These are phyloP conservation scores for Dipus sagitta DNA, from an alignment of 2,797 vertebrate species.

Conservation along the genomic window DNA sequence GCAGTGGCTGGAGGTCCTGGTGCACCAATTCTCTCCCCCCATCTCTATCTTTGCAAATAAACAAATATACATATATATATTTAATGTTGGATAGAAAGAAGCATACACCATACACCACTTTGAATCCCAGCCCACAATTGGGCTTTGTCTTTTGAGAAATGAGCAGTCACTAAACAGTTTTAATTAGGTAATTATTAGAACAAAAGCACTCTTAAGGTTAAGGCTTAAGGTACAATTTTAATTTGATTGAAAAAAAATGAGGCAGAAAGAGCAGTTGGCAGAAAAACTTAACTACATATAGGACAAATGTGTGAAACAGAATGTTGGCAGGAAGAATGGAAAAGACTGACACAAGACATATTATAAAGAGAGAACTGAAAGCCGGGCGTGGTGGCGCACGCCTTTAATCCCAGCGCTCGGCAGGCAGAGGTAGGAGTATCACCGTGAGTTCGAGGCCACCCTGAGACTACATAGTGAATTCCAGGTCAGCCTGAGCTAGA, in stretches of 20 bases:
- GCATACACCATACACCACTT: background rate
- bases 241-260: constrained; percentile 31
- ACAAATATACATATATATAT: no score
- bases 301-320: background rate
- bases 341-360: background rate
- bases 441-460: no score
- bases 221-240: background rate
- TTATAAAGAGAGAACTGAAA: background rate
- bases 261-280: constrained; percentile 1
- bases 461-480: no score
- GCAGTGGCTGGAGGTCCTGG: no score
- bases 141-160: constrained; percentile 49
- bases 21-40: no score
- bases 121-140: constrained; percentile 6
- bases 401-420: no score
- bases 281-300: background rate
- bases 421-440: no score
- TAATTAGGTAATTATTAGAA: background rate
- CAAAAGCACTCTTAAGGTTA: constrained; percentile 23
- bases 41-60: no score
- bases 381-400: no score
- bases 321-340: background rate
- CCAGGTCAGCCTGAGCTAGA: no score
- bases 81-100: background rate
- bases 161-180: constrained; percentile 21